These are phyloP conservation scores for Sebastes jordani DNA, from an alignment of 2,797 vertebrate species.

Conservation along the genomic window DNA sequence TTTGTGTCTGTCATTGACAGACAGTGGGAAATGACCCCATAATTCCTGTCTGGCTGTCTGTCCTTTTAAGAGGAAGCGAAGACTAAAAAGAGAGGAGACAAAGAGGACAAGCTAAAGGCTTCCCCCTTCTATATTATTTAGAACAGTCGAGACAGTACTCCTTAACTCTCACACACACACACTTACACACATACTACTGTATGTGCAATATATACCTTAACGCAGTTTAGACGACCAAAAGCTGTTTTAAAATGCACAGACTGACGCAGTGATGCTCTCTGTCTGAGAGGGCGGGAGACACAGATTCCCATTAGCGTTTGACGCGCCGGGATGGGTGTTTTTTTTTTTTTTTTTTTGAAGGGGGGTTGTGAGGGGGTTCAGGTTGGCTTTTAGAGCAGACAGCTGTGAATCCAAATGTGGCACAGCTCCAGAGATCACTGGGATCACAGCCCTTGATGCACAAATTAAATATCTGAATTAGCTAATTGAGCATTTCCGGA, in stretches of 20 bases:
- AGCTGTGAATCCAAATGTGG: constrained; percentile 61
- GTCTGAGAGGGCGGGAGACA: constrained; percentile 74
- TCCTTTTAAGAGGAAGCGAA: constrained; percentile 34
- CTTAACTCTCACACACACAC: constrained; percentile 2
- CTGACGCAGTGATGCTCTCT: constrained; percentile 60
- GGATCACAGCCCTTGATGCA: constrained; percentile 57
- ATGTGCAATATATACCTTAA: constrained; percentile 49
- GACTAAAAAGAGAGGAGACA: constrained; percentile 36
- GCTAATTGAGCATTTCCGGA: constrained; percentile 68
- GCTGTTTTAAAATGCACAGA: constrained; percentile 76
- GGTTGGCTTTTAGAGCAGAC: constrained; percentile 36
- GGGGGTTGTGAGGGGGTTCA: not conserved
- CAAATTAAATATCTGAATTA: constrained; percentile 71
- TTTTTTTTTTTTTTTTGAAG: constrained; percentile 2
- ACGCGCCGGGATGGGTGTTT: constrained; percentile 7
- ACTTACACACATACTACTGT: not conserved
- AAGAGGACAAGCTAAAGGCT: constrained; percentile 46
- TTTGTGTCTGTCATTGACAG: constrained; percentile 28
- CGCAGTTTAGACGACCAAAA: constrained; percentile 31
- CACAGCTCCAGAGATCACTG: constrained; percentile 62
- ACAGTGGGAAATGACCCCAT: constrained; percentile 36
- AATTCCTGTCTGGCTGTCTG: constrained; percentile 38
- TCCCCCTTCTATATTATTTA: constrained; percentile 68
- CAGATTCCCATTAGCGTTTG: constrained; percentile 68
- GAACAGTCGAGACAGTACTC: constrained; percentile 39